Conservation (phyloP, 1,140 invertebrate genomes). For the Euwallacea similis region DNA sequence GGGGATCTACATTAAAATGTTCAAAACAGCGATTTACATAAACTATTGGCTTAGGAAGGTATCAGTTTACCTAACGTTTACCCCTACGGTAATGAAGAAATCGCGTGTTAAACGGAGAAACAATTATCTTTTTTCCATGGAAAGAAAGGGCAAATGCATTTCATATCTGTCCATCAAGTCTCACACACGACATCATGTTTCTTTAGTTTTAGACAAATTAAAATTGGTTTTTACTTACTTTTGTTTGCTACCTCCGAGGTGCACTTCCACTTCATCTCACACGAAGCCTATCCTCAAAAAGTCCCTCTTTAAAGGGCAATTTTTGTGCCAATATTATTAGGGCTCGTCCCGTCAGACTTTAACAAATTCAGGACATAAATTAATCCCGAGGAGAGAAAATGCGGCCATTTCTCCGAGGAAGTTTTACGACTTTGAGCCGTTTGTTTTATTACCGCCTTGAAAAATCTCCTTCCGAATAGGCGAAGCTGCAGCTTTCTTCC, state of each 20-base stretch:
- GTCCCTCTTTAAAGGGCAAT: not conserved
- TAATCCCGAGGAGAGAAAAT: not conserved
- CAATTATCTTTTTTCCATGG: constrained; percentile 10
- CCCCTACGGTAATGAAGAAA: not conserved
- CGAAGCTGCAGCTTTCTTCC: no score
- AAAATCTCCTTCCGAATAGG: constrained; percentile 4
- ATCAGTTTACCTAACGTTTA: no score
- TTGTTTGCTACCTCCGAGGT: no score
- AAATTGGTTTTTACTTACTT: no score
- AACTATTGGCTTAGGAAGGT: no score
- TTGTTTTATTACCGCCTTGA: constrained; percentile 16
- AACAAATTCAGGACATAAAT: constrained; percentile 7
- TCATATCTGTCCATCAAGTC: not conserved
- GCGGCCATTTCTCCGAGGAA: constrained; percentile 8
- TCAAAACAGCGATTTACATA: no score
- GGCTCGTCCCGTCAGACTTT: not conserved
- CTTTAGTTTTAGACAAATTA: no score
- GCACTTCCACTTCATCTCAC: no score
- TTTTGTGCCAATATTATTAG: not conserved
- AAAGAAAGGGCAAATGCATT: constrained; percentile 1
- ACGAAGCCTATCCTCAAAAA: no score
- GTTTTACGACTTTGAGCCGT: constrained; percentile 11
- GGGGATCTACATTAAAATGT: no score
- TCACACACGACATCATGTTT: not conserved
- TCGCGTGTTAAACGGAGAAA: constrained; percentile 7